Evolutionary conservation across 92 coral and sea anemone species (phyloP), one percentile per base, ranked within the genome.

Genomic region (Metridium senile): DNA sequence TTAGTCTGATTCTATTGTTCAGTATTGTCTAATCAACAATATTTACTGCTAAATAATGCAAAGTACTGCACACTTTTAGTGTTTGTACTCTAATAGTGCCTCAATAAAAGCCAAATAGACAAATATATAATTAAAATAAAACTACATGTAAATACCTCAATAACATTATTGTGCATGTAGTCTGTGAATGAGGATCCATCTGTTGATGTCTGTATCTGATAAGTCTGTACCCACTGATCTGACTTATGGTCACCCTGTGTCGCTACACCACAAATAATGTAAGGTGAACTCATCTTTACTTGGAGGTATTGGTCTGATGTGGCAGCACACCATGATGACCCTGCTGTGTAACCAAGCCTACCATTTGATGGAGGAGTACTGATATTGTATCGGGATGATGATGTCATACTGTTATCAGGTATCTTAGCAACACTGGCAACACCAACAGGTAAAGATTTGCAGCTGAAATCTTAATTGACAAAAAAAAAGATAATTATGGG

Each of bases 281-380:
- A 70, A 79, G 62, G 39, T 69, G 71, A 34, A 26, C 80, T 85
- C 31, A 85, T 34, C n/a, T 79, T 73, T 2, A 85, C 58, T 74
- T 78, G 88, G 64, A 84, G 83, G 58, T 72, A 72, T 68, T 84
- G 81, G 77, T 85, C 89, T 58, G 33, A 46, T 34, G 81, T 33
- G 45, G 75, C 58, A 16, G 89, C 81, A 33, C 89, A 85, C 89
- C 89, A 85, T 30, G 89, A 85, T 30, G 89, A 79, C 22, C 85
- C 89, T 73, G 45, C 68, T 53, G 66, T 73, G 81, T 65, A 78
- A 74, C 63, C 35, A 11, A 85, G 67, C 29, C 89, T 76, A 28
- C 61, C 89, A 10, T 85, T 72, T 45, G 78, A 64, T 58, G 84
- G 74, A 28, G 79, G 30, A 7, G 76, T 65, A 51, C 33, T 71